phyloP scores from a whole-genome alignment of 2,113 vertebrate genomes.

The Lamprologus sp. region DNA sequence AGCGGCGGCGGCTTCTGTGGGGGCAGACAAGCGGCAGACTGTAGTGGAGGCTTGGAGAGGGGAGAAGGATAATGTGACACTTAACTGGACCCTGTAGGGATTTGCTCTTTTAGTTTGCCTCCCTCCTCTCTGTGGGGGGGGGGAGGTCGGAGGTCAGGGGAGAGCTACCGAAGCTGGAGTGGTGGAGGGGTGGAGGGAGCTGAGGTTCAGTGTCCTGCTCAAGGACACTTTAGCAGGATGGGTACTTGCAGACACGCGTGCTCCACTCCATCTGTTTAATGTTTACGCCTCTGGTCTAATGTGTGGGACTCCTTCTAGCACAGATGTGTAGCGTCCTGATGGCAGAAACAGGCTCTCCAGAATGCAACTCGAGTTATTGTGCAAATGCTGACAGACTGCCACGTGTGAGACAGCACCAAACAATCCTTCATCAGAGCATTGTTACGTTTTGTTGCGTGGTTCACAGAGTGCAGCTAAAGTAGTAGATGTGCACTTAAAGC shows the following conservation, averaged over 20 bases:
- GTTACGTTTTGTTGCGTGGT: neutral
- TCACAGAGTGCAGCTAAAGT: constrained; percentile 29
- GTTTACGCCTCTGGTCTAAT: neutral
- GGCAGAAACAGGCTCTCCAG: constrained; percentile 35
- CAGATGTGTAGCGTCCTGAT: constrained; percentile 40
- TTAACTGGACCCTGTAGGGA: constrained; percentile 49
- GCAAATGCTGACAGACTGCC: neutral
- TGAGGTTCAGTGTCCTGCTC: neutral
- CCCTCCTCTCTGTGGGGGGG: neutral
- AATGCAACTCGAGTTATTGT: constrained; percentile 4
- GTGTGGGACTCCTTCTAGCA: constrained; percentile 19
- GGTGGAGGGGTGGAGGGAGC: neutral
- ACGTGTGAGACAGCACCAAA: constrained; percentile 13
- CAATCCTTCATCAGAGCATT: constrained; percentile 14
- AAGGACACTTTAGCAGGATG: constrained; percentile 19
- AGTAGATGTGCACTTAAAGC: neutral
- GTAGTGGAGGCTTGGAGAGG: constrained; percentile 72
- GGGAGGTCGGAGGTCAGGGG: constrained; percentile 23
- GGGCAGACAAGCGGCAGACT: constrained; percentile 81
- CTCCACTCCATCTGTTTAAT: constrained; percentile 18
- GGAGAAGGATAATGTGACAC: constrained; percentile 59
- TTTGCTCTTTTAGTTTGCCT: constrained; percentile 22
- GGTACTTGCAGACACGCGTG: constrained; percentile 16
- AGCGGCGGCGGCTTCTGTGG: constrained; percentile 65
- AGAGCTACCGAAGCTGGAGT: constrained; percentile 24